Percentiles rank a stretch among this genome's conserved stretches.
Evolutionary conservation across 2,888 invertebrate species (phyloP).

Genomic region (Lamproptera curius): DNA sequence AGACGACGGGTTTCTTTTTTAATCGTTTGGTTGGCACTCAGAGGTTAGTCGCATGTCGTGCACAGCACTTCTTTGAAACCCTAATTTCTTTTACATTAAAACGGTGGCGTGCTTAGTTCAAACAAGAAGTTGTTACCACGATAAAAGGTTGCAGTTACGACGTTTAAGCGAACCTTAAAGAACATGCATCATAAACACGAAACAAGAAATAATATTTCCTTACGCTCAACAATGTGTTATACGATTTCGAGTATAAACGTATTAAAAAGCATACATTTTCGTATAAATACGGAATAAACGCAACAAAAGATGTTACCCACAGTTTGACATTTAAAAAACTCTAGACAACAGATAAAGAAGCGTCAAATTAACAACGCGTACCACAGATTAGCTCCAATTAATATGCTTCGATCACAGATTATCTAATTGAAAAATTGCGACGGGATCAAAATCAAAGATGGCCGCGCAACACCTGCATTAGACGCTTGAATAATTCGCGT

Average conservation of each 20-base stretch:
- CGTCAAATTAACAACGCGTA: too few relatives aligned
- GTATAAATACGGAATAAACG: not conserved
- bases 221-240: conserved; percentile 7
- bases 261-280: not conserved
- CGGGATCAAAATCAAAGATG: conserved; percentile 14
- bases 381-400: too few relatives aligned
- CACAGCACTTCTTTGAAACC: conserved; percentile 39
- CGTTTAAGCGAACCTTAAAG: conserved; percentile 16
- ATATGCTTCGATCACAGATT: conserved; percentile 4
- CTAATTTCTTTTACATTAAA: conserved; percentile 39
- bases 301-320: too few relatives aligned
- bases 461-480: conserved; percentile 39
- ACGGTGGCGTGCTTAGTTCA: conserved; percentile 35
- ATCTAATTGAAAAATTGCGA: conserved; percentile 20
- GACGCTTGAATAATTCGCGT: conserved; percentile 49
- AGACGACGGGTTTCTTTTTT: not conserved
- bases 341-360: too few relatives aligned
- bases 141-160: conserved; percentile 21
- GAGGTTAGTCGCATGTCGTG: conserved; percentile 26
- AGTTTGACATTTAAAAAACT: too few relatives aligned
- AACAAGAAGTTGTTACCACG: conserved; percentile 31
- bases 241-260: not conserved
- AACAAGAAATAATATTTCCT: conserved; percentile 9
- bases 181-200: conserved; percentile 15
- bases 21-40: conserved; percentile 17